Base-by-base conservation (phyloP, 2,797 vertebrate genomes). In the Paratrypauchen microcephalus region DNA sequence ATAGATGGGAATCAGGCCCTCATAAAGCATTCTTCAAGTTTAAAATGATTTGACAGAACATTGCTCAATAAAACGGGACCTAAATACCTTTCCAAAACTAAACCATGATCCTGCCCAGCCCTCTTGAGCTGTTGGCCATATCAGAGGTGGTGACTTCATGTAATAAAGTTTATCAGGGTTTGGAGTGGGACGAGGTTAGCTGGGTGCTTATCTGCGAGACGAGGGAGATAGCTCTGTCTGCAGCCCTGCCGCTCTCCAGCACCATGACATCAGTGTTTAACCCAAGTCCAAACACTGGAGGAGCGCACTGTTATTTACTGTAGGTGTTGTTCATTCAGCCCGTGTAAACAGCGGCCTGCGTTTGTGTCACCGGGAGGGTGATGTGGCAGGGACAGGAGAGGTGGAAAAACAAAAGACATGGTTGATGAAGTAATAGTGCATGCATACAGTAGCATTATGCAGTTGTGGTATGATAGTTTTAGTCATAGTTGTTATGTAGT, bases 81-180 rank as follows among this genome's bases (percentile, higher is more conserved):
- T 32, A n/a, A 19, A 60, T 11, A 4, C 26, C 26, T 60, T 60
- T 60, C 28, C 19, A 5, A 39, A 41, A 23, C 30, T 12, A 23
- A 39, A 21, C 9, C 32, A 4, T 61, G 59, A 41, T 32, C 19
- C 2, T 5, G 8, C 19, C 0, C 74, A 77, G 75, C 70, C 21
- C 15, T 62, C 70, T 77, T 65, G 50, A 60, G 73, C 77, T 63
- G 48, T 66, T 72, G 56, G 50, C 55, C 1, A 60, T 74, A 80
- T 86, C 76, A 69, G 76, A 84, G 76, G 66, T 26, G 76, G 70
- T 86, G 86, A 88, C 83, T 85, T 90, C 82, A 87, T 9, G 77
- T 66, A 83, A 72, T 86, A 82, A 80, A 87, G 62, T 70, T 83
- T 83, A 88, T 90, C 84, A 74, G 71, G 41, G 2, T 11, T 78